phyloP scores from a whole-genome alignment of 1,140 invertebrate genomes.

The Cyclina sinensis region DNA sequence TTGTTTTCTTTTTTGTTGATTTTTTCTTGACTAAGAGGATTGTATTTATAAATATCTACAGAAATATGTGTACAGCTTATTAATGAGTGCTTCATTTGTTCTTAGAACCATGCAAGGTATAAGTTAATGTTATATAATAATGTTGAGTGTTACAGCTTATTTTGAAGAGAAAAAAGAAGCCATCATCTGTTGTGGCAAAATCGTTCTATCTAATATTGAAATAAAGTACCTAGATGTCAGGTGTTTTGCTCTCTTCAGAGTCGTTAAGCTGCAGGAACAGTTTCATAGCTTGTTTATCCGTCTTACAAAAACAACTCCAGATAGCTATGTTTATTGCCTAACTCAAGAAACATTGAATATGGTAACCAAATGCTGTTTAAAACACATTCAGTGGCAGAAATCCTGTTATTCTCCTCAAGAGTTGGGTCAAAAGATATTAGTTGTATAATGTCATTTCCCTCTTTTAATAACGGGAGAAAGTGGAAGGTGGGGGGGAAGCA shows the following conservation, averaged over 20 bases:
- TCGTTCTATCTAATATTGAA: not conserved
- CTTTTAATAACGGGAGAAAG: too few relatives aligned
- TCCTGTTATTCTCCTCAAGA: too few relatives aligned
- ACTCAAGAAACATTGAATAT: not conserved
- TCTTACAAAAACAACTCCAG: not conserved
- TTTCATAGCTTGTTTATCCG: conserved; percentile 15
- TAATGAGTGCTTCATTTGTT: not conserved
- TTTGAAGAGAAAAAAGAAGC: not conserved
- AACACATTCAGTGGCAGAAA: too few relatives aligned
- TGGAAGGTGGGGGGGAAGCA: too few relatives aligned
- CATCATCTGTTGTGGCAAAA: not conserved
- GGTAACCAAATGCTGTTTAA: too few relatives aligned
- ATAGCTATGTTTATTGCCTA: not conserved
- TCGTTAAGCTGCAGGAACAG: not conserved
- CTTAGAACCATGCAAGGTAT: not conserved
- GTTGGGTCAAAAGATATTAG: too few relatives aligned
- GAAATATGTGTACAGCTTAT: conserved; percentile 12
- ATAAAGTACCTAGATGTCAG: not conserved
- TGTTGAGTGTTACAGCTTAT: not conserved
- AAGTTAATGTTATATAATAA: too few relatives aligned
- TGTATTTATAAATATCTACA: conserved; percentile 15
- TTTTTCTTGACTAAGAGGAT: not conserved
- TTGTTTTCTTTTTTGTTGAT: conserved; percentile 7
- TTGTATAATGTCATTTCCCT: too few relatives aligned
- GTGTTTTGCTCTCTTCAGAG: not conserved